phyloP scores from a whole-genome alignment of 2,888 invertebrate genomes.

The Macroteleia sp. region DNA sequence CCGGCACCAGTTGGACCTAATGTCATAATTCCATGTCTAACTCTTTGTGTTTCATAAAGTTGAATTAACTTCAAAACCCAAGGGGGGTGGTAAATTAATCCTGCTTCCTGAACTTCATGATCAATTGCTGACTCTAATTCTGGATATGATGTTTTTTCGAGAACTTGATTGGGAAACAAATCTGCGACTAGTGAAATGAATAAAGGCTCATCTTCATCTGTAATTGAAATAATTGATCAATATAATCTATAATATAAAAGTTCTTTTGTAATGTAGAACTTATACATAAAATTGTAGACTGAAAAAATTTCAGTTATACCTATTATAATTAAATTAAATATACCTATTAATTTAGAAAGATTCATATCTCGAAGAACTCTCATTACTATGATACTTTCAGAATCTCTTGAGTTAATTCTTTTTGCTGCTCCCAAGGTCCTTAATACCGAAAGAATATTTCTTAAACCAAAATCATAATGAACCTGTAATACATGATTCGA shows the following conservation, averaged over 20 bases:
- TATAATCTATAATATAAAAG: too few relatives aligned
- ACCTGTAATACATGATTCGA: too few relatives aligned
- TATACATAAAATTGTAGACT: too few relatives aligned
- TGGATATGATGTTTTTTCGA: slow-evolving; percentile 95
- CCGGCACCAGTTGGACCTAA: slow-evolving; percentile 97
- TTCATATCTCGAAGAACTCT: slow-evolving; percentile 96
- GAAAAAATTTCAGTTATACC: too few relatives aligned
- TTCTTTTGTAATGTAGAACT: too few relatives aligned
- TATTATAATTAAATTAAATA: too few relatives aligned
- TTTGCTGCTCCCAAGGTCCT: slow-evolving; percentile 96
- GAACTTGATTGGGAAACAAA: slow-evolving; percentile 96
- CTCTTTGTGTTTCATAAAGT: slow-evolving; percentile 97
- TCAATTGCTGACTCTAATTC: slow-evolving; percentile 95
- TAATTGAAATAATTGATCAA: slow-evolving; percentile 38
- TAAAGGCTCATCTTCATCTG: slow-evolving; percentile 98
- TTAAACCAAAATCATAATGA: slow-evolving; percentile 97
- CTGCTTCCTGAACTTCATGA: slow-evolving; percentile 91
- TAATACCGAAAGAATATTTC: slow-evolving; percentile 97
- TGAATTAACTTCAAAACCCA: slow-evolving; percentile 98
- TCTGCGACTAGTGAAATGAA: slow-evolving; percentile 98
- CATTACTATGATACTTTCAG: slow-evolving; percentile 98
- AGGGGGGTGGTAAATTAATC: slow-evolving; percentile 95
- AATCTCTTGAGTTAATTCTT: slow-evolving; percentile 94
- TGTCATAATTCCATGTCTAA: slow-evolving; percentile 98
- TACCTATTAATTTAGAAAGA: too few relatives aligned